phyloP scores from a whole-genome alignment of 2,797 vertebrate species.

The Propithecus deckenii region DNA sequence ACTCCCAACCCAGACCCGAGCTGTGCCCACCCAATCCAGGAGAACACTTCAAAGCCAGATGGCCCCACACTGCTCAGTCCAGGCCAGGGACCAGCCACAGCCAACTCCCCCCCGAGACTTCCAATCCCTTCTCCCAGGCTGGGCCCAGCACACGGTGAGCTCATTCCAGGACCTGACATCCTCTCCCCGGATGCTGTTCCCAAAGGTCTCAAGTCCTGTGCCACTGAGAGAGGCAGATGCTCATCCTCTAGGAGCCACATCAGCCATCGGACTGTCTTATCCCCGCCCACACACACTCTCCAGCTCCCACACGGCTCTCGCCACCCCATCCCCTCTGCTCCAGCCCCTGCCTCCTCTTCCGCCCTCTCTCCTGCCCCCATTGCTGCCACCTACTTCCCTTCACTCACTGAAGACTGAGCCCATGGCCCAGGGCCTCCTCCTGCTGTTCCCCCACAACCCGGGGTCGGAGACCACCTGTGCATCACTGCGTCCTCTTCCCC shows the following conservation, averaged over 20 bases:
- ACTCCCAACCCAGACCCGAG: neutral
- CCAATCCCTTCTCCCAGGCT: neutral
- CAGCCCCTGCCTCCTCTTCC: neutral
- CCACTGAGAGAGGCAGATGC: neutral
- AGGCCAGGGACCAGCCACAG: neutral
- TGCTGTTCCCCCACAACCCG: neutral
- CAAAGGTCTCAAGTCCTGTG: neutral
- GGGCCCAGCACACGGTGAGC: neutral
- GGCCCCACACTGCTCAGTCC: neutral
- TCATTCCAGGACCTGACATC: neutral
- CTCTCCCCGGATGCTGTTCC: neutral
- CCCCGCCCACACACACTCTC: neutral
- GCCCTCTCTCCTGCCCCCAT: neutral
- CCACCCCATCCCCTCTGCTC: neutral
- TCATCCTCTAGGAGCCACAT: neutral
- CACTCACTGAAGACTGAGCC: neutral
- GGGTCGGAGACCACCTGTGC: accelerated
- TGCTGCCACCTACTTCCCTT: neutral
- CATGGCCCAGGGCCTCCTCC: neutral
- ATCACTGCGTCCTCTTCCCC: neutral
- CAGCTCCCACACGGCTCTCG: neutral
- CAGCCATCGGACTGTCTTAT: too few species aligned
- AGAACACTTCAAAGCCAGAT: neutral
- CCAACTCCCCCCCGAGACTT: neutral
- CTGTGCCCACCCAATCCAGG: neutral